Base-by-base conservation (phyloP, 2,113 vertebrate species). In the Onychostruthus taczanowskii region DNA sequence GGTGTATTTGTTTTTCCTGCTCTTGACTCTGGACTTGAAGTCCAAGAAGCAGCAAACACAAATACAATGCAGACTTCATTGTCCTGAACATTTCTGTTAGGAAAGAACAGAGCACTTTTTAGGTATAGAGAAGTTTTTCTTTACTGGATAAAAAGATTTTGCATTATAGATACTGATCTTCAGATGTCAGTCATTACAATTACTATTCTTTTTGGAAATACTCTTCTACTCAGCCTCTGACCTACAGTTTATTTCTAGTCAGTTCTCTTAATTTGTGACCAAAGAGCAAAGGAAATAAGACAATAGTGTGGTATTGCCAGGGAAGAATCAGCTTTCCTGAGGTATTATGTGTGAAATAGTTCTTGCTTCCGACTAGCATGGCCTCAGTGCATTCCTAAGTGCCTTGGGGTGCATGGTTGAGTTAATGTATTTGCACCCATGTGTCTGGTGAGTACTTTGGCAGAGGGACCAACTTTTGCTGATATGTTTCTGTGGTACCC, bases 31-130 rank as follows among this genome's bases (percentile, higher is more conserved):
- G 94, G 63, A 95, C 85, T 78, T 97, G 87, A 82, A 95, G 58
- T 23, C 81, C 87, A 87, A 93, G 83, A 88, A 98, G 46, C 13
- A 98, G 13, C 33, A 97, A 79, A 70, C 56, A 93, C 16, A 97
- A 93, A 88, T 47, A 88, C 78, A 96, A 13, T 1, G 33, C 5
- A 37, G 73, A n/a, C 37, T 96, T 96, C 97, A 98, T 97, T 76
- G 66, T 96, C n/a, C 33, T 74, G 79, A 72, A 66, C 4, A 59
- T 33, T 85, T 93, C 97, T 97, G 91, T 87, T 66, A 79, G 89
- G 64, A 94, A 88, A 76, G 9, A 64, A 49, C 7, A 77, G 23
- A 74, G 4, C 2, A 80, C 10, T 13, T 28, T 74, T 66, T 61
- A 84, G 41, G 56, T 63, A 6, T 35, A 44, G 14, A 73, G 15